Conservation (phyloP, 1,140 invertebrate species). For the Drosophila bifasciata region DNA sequence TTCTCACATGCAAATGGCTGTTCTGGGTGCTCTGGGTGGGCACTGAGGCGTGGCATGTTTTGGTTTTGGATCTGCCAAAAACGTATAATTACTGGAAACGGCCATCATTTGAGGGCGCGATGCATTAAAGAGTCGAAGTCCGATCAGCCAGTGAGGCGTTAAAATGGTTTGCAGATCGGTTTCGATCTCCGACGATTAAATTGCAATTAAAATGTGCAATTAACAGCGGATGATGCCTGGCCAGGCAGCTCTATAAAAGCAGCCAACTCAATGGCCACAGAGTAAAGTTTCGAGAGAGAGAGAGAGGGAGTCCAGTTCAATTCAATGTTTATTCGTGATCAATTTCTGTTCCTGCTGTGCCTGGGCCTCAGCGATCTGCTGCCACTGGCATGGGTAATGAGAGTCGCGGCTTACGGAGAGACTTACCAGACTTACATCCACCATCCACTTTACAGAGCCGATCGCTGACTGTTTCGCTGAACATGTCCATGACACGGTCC, state of each 20-base stretch:
- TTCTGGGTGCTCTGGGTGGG: constrained; percentile 37
- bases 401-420: background rate
- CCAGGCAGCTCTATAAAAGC: constrained; percentile 56
- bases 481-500: constrained; percentile 66
- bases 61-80: background rate
- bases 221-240: background rate
- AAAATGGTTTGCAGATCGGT: constrained; percentile 22
- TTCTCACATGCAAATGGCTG: constrained; percentile 31
- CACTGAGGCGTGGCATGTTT: constrained; percentile 36
- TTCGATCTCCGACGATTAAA: constrained; percentile 45
- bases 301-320: too few relatives aligned
- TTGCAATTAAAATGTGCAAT: constrained; percentile 35
- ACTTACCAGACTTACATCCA: background rate
- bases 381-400: constrained; percentile 51
- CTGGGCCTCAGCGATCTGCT: constrained; percentile 37
- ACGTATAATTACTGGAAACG: background rate
- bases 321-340: constrained; percentile 38
- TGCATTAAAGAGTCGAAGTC: background rate
- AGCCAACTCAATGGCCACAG: background rate
- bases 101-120: constrained; percentile 10
- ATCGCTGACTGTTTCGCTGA: constrained; percentile 65
- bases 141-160: constrained; percentile 35
- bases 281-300: background rate
- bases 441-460: constrained; percentile 81
- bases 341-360: constrained; percentile 38